Evolutionary conservation across 1,140 invertebrate genomes (phyloP).

Genomic region (Calephelis virginiensis): DNA sequence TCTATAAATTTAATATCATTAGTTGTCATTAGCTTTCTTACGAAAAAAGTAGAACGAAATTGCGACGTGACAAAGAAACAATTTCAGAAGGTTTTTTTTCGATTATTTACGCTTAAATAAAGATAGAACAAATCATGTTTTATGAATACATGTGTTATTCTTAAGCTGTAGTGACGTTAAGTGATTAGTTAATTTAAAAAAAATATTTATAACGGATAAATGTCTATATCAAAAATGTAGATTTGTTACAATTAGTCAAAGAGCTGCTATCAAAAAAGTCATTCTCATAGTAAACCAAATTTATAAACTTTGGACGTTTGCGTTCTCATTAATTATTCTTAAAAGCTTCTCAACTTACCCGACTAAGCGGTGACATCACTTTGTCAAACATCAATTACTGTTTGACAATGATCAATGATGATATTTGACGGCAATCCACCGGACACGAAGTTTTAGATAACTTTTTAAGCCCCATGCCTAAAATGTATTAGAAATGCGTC

Average conservation of each 20-base stretch:
- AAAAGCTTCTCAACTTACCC: constrained; percentile 65
- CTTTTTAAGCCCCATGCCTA: neutral
- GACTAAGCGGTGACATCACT: constrained; percentile 60
- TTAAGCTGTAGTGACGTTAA: no score
- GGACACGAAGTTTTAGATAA: constrained; percentile 18
- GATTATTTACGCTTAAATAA: no score
- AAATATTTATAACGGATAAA: neutral
- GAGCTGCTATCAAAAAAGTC: constrained; percentile 2
- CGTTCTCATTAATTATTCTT: constrained; percentile 67
- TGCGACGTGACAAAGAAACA: no score
- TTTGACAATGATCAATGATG: constrained; percentile 70
- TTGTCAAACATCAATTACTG: constrained; percentile 73
- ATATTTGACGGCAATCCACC: constrained; percentile 35
- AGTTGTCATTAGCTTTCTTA: no score
- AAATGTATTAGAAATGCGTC: no score
- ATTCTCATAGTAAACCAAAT: constrained; percentile 15
- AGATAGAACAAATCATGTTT: no score
- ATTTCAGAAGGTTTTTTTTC: no score
- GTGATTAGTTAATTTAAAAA: neutral
- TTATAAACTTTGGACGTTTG: constrained; percentile 45
- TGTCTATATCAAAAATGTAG: neutral
- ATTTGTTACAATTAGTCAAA: neutral
- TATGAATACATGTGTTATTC: no score
- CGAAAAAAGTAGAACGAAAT: no score
- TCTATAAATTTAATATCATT: no score